Evolutionary conservation across 2,888 invertebrate genomes (phyloP).

Genomic region (Opisthograptis luteolata): DNA sequence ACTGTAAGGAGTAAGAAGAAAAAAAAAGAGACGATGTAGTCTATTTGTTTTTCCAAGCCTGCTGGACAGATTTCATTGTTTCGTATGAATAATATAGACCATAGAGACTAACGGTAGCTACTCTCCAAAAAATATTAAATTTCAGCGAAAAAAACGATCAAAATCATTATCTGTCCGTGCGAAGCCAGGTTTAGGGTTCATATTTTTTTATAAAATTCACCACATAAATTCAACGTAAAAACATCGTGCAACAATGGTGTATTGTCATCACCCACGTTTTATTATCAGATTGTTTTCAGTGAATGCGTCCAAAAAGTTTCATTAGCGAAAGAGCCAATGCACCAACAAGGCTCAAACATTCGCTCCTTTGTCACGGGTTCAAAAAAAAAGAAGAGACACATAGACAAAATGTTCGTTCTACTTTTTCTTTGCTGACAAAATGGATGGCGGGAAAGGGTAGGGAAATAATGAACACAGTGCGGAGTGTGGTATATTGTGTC

Average conservation of each 20-base stretch:
- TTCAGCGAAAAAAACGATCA: no score
- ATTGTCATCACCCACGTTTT: slow-evolving; percentile 5
- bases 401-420: slow-evolving; percentile 65
- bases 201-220: not conserved
- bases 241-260: not conserved
- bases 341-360: slow-evolving; percentile 25
- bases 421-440: slow-evolving; percentile 56
- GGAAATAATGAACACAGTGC: slow-evolving; percentile 66
- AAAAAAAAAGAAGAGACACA: slow-evolving; percentile 52
- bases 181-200: no score
- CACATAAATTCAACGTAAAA: not conserved
- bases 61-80: no score
- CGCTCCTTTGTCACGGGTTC: slow-evolving; percentile 30
- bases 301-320: slow-evolving; percentile 35
- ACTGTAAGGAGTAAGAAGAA: no score
- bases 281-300: slow-evolving; percentile 31
- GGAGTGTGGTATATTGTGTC: slow-evolving; percentile 36
- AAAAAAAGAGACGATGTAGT: no score
- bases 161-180: no score
- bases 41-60: no score
- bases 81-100: no score
- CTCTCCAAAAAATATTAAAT: no score
- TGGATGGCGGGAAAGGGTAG: slow-evolving; percentile 65
- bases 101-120: no score
- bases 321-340: slow-evolving; percentile 40